Conservation (phyloP, 2,888 invertebrate species). For the Oasisia sp. region DNA sequence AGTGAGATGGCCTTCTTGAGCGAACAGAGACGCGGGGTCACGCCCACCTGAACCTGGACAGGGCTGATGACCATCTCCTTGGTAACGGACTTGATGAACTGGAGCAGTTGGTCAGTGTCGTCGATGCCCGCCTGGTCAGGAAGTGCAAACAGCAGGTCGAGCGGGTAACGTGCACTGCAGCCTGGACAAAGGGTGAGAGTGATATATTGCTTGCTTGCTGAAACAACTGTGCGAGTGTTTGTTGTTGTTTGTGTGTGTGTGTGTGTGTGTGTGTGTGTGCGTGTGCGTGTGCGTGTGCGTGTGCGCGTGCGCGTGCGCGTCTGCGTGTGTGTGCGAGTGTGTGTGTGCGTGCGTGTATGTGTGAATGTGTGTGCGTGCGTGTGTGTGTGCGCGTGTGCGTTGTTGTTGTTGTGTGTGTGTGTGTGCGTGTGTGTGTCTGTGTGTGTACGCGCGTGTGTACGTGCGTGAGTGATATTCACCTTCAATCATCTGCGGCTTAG, state of each 20-base stretch:
- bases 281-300: background rate
- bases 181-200: constrained; percentile 6
- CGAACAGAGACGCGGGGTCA: constrained; percentile 20
- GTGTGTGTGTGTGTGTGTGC: background rate
- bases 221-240: background rate
- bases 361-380: background rate
- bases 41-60: constrained; percentile 22
- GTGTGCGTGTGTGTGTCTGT: too few species aligned
- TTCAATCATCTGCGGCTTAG: too few species aligned
- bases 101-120: background rate
- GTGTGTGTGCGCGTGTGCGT: too few species aligned
- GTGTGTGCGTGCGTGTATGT: background rate
- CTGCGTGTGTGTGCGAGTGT: background rate
- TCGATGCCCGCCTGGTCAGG: constrained; percentile 22
- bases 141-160: constrained; percentile 26
- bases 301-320: background rate
- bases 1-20: constrained; percentile 17
- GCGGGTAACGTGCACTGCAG: background rate
- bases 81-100: background rate
- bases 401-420: too few species aligned
- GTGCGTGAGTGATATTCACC: background rate
- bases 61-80: constrained; percentile 22
- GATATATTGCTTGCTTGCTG: background rate
- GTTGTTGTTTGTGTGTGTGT: background rate
- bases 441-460: background rate